Base-by-base conservation (phyloP, 2,888 invertebrate species). In the Parelbella ahira region DNA sequence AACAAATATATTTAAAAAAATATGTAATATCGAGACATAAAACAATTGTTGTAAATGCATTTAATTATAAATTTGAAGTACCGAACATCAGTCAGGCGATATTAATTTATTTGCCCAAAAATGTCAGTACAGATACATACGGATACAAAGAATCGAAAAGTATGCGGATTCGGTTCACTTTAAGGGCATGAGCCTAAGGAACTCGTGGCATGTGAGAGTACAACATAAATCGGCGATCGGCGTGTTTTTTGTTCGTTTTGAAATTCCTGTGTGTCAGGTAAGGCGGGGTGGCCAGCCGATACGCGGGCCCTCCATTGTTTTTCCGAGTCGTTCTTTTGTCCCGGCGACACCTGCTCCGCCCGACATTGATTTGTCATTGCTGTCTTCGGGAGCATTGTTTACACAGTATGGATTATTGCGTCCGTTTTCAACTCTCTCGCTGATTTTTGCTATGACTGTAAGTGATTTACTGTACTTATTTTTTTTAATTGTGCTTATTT, bases 181-280 rank as follows among this genome's bases (percentile, higher is more conserved):
- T 44, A 25, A 45, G 38, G 50, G 43, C 47, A 38, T 42, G 42
- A 37, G 44, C 50, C 34, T 21, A 37, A 38, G 45, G 48, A 45
- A 49, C 48, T 51, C 47, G 25, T 10, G 52, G 51, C 47, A 51
- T 50, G 52, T 45, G 49, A 48, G 37, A 47, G 52, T 2, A 66
- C 48, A 56, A 57, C 61, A 74, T 75, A 74, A 76, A 77, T 76
- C 66, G 59, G 54, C 45, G 59, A 60, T 60, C 57, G 62, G 49
- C 44, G 51, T 47, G 49, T 68, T 75, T 77, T 79, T 80, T 65
- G 30, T 63, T 50, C 69, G 49, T 74, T 76, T 77, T 78, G 58
- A 70, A 60, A 78, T 80, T 53, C 78, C 77, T 56, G 63, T 63
- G 70, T 71, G 76, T 67, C 75, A 74, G 75, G 75, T 75, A 73